Conservation (phyloP, 1,140 invertebrate genomes). For the Diprion similis region DNA sequence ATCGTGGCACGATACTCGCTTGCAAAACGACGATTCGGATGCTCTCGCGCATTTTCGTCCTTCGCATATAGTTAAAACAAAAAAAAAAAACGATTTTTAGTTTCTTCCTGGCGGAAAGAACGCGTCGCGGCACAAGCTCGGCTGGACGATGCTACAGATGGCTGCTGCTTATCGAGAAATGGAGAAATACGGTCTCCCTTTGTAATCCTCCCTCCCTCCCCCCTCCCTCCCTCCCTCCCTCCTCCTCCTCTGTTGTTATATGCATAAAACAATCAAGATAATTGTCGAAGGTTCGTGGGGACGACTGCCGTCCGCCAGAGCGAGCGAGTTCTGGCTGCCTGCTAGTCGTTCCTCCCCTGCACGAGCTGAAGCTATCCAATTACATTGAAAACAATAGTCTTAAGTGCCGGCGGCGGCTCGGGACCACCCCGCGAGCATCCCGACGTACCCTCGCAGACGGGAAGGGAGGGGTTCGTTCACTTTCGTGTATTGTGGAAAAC, state of each 20-base stretch:
- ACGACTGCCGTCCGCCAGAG: conserved; percentile 13
- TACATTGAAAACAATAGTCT: conserved; percentile 65
- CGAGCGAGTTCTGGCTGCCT: conserved; percentile 27
- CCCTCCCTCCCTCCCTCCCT: conserved; percentile 23
- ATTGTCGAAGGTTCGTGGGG: conserved; percentile 58
- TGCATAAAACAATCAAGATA: conserved; percentile 65
- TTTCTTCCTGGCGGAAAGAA: too few relatives aligned
- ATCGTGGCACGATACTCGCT: neutral
- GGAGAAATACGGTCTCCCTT: conserved; percentile 40
- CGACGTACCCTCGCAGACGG: conserved; percentile 12
- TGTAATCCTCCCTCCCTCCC: conserved; percentile 15
- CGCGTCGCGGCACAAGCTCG: too few relatives aligned
- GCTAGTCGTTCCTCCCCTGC: conserved; percentile 29
- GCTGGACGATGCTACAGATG: too few relatives aligned
- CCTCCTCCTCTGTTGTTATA: conserved; percentile 40
- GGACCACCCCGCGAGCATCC: conserved; percentile 24
- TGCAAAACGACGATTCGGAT: neutral
- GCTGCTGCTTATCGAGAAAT: conserved; percentile 23
- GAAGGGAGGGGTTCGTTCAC: conserved; percentile 24
- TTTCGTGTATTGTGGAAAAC: conserved; percentile 29
- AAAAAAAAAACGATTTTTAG: conserved; percentile 17
- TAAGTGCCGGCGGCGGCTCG: conserved; percentile 59
- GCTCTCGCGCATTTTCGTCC: neutral
- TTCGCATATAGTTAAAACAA: conserved; percentile 12
- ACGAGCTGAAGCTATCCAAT: conserved; percentile 61